These are phyloP conservation scores for Aphaenogaster rudis DNA, from an alignment of 1,140 invertebrate species.

Conservation along the genomic window DNA sequence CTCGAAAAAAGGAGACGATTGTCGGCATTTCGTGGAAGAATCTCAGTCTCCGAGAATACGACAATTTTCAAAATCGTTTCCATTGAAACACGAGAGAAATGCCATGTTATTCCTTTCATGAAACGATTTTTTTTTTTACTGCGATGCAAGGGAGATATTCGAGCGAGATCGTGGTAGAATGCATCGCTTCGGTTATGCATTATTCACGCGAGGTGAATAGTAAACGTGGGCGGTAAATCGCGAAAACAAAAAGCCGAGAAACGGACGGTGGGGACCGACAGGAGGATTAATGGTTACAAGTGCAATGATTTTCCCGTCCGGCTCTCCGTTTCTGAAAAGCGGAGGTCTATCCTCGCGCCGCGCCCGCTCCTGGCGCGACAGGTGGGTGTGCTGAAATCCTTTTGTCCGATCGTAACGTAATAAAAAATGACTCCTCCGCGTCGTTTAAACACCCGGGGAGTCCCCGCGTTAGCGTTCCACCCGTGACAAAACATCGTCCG, in stretches of 20 bases:
- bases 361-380: neutral
- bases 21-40: neutral
- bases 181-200: constrained; percentile 26
- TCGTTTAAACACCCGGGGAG: neutral
- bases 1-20: neutral
- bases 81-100: neutral
- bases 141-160: neutral
- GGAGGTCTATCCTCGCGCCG: neutral
- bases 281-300: constrained; percentile 25
- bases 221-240: neutral
- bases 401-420: neutral
- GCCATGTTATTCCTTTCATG: neutral
- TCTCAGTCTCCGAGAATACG: neutral
- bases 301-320: neutral
- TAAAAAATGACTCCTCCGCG: neutral
- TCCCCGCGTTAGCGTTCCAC: constrained; percentile 2
- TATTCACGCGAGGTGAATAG: constrained; percentile 15
- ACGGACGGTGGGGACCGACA: neutral
- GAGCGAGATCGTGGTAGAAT: neutral
- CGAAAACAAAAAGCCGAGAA: constrained; percentile 1
- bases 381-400: neutral
- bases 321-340: neutral
- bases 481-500: constrained; percentile 3
- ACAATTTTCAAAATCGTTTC: neutral
- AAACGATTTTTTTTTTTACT: neutral